Evolutionary conservation across 2,888 invertebrate genomes (phyloP), one percentile per base, ranked within the genome.

Genomic region (Tridacna crocea): DNA sequence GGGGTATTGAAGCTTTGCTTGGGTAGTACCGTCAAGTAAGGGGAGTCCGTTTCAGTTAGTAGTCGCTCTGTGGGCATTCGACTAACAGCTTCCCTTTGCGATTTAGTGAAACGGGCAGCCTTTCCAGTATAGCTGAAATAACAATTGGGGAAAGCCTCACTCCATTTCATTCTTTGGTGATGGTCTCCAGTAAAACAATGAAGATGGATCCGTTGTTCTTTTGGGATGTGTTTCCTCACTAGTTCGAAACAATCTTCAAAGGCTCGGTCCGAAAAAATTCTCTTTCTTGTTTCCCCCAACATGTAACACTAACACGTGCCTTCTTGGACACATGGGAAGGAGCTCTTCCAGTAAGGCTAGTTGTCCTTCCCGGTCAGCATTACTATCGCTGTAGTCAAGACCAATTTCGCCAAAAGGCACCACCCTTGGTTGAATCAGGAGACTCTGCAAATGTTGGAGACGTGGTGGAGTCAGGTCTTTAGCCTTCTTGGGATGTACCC

Each of bases 121-220:
- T 36, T 47, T 19, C 75, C 75, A 0, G 75, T 75, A 22, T 36
- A 63, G 47, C 75, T 63, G 63, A 61, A 75, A 48, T 48, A 75
- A 22, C 75, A 63, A 36, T 75, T 75, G 17, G 75, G 63, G 27
- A 75, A 75, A 22, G 75, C 75, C 22, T 75, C 48, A 63, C 75
- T 75, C 75, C 75, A 75, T 19, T 46, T 48, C 47, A 27, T 46
- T 17, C 17, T 47, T n/a, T 58, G 55, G 15, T 46, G 6, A 27
- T 48, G 27, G 60, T 63, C 48, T 48, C 75, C 75, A 0, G 55
- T 63, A 22, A 75, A 75, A 48, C 75, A 63, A 36, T 75, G 63
- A 22, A 75, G 63, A 26, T 75, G 61, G 75, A 75, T 75, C 63
- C 75, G n/a, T 63, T 75, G 75, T 13, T 60, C n/a, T 24, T 13